phyloP scores from a whole-genome alignment of 1,140 invertebrate genomes.

The Drosophila orosa region DNA sequence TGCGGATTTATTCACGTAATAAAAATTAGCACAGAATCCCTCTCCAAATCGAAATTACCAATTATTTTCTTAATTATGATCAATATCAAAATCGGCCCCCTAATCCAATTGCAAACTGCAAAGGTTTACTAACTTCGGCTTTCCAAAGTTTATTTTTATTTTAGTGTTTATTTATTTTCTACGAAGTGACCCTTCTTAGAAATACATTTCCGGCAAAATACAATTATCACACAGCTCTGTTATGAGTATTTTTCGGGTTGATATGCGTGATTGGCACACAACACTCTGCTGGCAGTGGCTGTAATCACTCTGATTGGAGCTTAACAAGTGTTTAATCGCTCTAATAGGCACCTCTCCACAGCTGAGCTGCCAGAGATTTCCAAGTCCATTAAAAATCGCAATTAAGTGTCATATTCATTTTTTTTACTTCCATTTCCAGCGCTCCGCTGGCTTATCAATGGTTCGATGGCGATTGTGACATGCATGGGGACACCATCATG shows the following conservation, averaged over 20 bases:
- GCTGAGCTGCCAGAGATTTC: conserved; percentile 26
- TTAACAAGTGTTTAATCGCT: conserved; percentile 51
- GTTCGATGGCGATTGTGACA: conserved; percentile 35
- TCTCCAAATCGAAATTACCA: too few relatives aligned
- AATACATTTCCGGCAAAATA: conserved; percentile 12
- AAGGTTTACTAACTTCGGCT: too few relatives aligned
- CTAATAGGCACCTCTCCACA: conserved; percentile 34
- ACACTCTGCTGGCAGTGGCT: conserved; percentile 14
- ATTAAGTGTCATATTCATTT: conserved; percentile 56
- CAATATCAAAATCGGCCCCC: too few relatives aligned
- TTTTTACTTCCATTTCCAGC: conserved; percentile 1
- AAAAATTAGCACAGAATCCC: too few relatives aligned
- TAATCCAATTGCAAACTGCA: too few relatives aligned
- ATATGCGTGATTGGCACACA: conserved; percentile 35
- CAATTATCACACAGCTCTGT: neutral
- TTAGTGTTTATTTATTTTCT: too few relatives aligned
- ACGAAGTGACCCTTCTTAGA: neutral
- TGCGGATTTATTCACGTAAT: too few relatives aligned
- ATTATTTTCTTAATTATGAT: too few relatives aligned
- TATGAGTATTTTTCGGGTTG: conserved; percentile 1
- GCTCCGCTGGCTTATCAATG: conserved; percentile 25
- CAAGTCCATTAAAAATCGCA: conserved; percentile 28
- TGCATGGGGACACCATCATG: conserved; percentile 31
- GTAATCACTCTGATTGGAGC: conserved; percentile 31
- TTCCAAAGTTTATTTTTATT: too few relatives aligned